Base-by-base conservation (phyloP, 2,113 vertebrate genomes). In the Varanus komodoensis region DNA sequence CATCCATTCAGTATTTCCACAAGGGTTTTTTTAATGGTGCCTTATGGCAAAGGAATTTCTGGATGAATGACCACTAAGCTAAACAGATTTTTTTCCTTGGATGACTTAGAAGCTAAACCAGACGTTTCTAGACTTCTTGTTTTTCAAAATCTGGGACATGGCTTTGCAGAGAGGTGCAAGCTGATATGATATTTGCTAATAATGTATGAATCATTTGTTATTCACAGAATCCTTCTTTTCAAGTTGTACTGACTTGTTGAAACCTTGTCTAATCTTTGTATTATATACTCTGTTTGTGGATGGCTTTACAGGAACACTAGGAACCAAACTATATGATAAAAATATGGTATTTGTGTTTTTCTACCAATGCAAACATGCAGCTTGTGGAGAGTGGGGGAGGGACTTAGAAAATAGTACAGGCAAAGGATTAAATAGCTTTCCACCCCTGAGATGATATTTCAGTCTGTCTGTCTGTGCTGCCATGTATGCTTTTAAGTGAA, bases 21-120 rank as follows among this genome's bases (percentile, higher is more conserved):
- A 25, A 25, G 87, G n/a, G 0, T 74, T 87, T 79, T 67, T 74
- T 64, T 54, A 0, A 0, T 57, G 73, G 6, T 19, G 32, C 8
- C 32, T 68, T 67, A 14, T 21, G 48, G 69, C 84, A 78, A 3
- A 84, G 57, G 44, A 68, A 78, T 68, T 84, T 29, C 21, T 38
- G 73, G n/a, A 17, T 78, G 8, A 50, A 34, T 78, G 8, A 25
- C 12, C 9, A 32, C 6, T n/a, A 38, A 64, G 34, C 11, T 75
- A 78, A 87, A 78, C 3, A 17, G 7, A 5, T 64, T 27, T 57
- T 82, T 38, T 44, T 52, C 15, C 23, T 73, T 27, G 14, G n/a
- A 21, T 75, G 57, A 44, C 84, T 84, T 77, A 84, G 38, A 17
- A n/a, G 19, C 11, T 80, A 32, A 68, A 88, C 29, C 17, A 54